Base-by-base conservation (phyloP, 2,113 vertebrate species). In the Cyanoliseus patagonus region DNA sequence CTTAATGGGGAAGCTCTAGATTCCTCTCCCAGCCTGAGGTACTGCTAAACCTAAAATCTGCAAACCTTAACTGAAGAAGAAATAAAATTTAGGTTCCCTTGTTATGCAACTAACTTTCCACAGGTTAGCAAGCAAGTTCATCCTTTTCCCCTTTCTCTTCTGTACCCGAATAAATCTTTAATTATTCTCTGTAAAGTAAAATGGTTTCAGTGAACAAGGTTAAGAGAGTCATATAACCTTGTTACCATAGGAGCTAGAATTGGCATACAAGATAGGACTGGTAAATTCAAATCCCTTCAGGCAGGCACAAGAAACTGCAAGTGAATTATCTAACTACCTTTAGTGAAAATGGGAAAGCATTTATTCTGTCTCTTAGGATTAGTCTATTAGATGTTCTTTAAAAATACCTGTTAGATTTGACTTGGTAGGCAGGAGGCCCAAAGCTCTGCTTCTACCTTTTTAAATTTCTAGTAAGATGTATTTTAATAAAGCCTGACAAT, bases 1-100 rank as follows among this genome's bases (percentile, higher is more conserved):
- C 24, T 74, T n/a, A 27, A 17, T 8, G 13, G 10, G 0, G 0
- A 86, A 37, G 11, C 8, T 57, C 46, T 0, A 0, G 28, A n/a
- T 70, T 84, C 15, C 10, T 78, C 55, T 91, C 39, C 30, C 11
- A 81, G 16, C 6, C 14, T 28, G 24, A 75, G 12, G 2, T 63
- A 74, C 51, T 0, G 0, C 8, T 86, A 81, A 55, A 68, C 13
- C 35, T 55, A 76, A 73, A 89, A 69, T 66, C 41, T 52, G 20
- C 27, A 88, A 51, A 19, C 8, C 5, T 90, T 42, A 69, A 55
- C 14, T 23, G 31, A 82, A 80, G 13, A 64, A 42, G 33, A 23
- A 87, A 61, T 61, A 70, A 68, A 89, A 47, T 6, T 20, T 18
- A 33, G 11, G 13, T 52, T 83, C 46, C 16, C 18, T 67, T 73